Conservation (phyloP, 2,113 vertebrate genomes). For the Coregonus clupeaformis region DNA sequence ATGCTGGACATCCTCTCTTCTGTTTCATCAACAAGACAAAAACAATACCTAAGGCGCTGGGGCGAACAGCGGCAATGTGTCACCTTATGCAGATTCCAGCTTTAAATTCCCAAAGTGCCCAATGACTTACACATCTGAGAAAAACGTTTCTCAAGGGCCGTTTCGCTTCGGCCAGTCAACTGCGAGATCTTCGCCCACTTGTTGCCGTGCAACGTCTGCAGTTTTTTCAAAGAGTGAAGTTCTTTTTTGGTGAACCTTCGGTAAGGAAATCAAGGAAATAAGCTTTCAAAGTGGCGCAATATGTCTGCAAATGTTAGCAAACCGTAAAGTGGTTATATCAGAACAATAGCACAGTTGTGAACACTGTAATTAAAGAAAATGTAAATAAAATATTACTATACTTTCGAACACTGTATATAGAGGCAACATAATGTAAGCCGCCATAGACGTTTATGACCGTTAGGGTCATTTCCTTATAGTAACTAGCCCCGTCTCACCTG, state of each 20-base stretch:
- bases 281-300: background rate
- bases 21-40: too few relatives aligned
- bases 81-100: background rate
- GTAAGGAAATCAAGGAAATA: background rate
- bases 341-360: background rate
- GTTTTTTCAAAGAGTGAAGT: constrained; percentile 15
- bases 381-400: background rate
- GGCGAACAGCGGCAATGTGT: background rate
- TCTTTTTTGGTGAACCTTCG: constrained; percentile 46
- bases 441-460: background rate
- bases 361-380: too few relatives aligned
- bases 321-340: background rate
- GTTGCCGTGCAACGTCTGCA: constrained; percentile 38
- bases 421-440: background rate
- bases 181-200: constrained; percentile 51
- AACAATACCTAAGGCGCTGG: too few relatives aligned
- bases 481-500: constrained; percentile 46
- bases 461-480: background rate
- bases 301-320: too few relatives aligned
- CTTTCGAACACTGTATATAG: background rate
- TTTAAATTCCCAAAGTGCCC: background rate
- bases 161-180: constrained; percentile 42
- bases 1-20: too few relatives aligned
- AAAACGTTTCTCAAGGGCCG: constrained; percentile 45
- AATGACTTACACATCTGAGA: constrained; percentile 29